Conservation (phyloP, 2,888 invertebrate species). For the Pandemis cinnamomeana region DNA sequence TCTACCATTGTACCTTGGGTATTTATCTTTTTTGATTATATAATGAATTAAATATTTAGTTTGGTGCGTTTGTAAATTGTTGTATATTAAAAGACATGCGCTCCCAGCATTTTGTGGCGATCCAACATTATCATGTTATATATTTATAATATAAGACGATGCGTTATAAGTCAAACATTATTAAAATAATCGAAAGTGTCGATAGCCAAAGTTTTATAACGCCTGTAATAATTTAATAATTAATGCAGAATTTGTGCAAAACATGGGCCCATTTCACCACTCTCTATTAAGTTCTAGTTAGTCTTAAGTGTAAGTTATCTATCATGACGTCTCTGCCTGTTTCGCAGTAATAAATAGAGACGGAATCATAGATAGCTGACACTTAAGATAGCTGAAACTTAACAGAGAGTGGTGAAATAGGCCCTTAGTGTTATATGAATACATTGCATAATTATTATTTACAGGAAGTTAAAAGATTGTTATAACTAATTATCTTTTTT, state of each 20-base stretch:
- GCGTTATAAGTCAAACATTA: neutral
- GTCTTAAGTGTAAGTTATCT: no score
- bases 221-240: neutral
- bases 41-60: slow-evolving; percentile 16
- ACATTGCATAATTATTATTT: neutral
- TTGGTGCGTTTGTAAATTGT: slow-evolving; percentile 21
- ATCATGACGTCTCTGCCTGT: no score
- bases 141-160: slow-evolving; percentile 2
- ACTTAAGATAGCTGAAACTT: no score
- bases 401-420: no score
- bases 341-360: no score
- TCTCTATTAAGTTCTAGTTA: no score
- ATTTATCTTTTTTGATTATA: slow-evolving; percentile 36
- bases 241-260: neutral
- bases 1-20: slow-evolving; percentile 34
- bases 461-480: neutral
- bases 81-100: neutral
- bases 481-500: neutral
- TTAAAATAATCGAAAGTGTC: neutral
- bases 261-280: neutral
- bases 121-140: neutral
- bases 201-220: neutral
- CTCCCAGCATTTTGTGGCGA: slow-evolving; percentile 19
- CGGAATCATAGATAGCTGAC: no score
- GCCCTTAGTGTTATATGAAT: neutral